Base-by-base conservation (phyloP, 2,888 invertebrate species). In the Spodoptera picta region DNA sequence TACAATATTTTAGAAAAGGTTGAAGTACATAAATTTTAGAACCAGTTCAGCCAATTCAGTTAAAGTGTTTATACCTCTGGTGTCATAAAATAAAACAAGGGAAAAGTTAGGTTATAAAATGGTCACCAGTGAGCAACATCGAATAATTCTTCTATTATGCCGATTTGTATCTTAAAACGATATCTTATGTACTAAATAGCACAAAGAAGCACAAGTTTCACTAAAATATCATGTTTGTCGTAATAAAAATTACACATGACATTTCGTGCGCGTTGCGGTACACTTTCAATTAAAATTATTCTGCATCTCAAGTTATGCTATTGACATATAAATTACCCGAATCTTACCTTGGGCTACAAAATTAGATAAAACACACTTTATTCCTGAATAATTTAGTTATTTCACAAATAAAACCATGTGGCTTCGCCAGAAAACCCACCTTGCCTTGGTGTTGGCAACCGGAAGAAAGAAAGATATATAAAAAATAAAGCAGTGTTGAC, bases 401-500 rank as follows among this genome's bases (percentile, higher is more conserved):
- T 80, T 81, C 72, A 82, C 68, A 66, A 69, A 83, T 87, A 90
- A 36, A 88, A 89, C 92, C 93, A 94, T 92, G 93, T 86, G 93
- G 90, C 78, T 82, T 79, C 74, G 67, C 60, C 65, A 82, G 73
- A 80, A 87, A 85, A 90, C 92, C 83, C 86, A 94, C 94, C 94
- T 92, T 93, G 92, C 89, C 90, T 89, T 85, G 84, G 84, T 84
- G 88, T 91, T 92, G 91, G 87, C 93, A 91, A 85, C 94, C 91
- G 92, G 91, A 93, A 93, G 90, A 93, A 92, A 92, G 92, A 90
- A 87, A 27, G 27, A 27, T 27, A 77, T 82, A 41, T 47, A 59
- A 67, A 77, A 75, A 61, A 60, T 42, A 45, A 4, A 12, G 4
- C 5, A 61, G 77, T 79, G 82, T 70, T 82, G 51, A 61, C 83